phyloP scores from a whole-genome alignment of 2,113 vertebrate genomes.

The Lasiurus cinereus region DNA sequence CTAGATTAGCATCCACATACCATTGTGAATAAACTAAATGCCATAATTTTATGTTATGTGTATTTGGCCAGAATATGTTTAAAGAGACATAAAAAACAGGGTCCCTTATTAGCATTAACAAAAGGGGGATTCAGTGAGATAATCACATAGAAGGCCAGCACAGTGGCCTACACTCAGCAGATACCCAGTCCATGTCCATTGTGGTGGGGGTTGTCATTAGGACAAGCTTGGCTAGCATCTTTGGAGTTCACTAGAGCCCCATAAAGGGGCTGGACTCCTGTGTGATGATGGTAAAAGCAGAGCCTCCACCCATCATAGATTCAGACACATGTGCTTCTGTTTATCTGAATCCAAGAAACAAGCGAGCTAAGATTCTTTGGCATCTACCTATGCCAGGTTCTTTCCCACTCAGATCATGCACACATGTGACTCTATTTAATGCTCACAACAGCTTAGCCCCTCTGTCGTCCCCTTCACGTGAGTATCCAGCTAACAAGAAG shows the following conservation, averaged over 20 bases:
- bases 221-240: rapidly evolving
- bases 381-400: not conserved
- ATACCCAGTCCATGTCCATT: too few relatives aligned
- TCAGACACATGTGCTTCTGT: not conserved
- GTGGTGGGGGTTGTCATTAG: too few relatives aligned
- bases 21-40: not conserved
- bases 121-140: not conserved
- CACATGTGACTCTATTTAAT: not conserved
- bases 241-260: too few relatives aligned
- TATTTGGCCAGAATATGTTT: not conserved
- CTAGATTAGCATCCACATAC: not conserved
- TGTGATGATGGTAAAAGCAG: not conserved
- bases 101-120: not conserved
- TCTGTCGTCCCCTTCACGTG: rapidly evolving
- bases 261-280: not conserved
- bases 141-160: not conserved
- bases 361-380: not conserved
- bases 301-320: not conserved
- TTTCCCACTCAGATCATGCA: not conserved
- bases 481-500: not conserved
- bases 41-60: not conserved
- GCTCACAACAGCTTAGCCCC: not conserved
- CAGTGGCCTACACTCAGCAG: not conserved
- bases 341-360: not conserved
- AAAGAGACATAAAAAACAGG: not conserved